Evolutionary conservation across 2,113 vertebrate species (phyloP).

Genomic region (Cyanocitta stelleri): DNA sequence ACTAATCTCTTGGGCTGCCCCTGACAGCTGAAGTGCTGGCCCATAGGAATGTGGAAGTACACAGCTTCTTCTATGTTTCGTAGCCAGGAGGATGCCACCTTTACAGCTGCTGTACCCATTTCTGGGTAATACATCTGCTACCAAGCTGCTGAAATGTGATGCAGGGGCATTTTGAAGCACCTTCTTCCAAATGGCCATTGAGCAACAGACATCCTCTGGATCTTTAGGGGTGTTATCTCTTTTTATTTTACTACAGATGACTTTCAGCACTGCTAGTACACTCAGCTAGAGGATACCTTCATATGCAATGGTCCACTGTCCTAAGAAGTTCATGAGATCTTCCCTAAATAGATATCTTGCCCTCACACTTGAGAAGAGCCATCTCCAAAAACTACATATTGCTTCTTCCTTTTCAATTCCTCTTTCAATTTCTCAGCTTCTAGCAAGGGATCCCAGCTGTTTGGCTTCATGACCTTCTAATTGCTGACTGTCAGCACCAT

Average conservation of each 20-base stretch:
- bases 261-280: not conserved
- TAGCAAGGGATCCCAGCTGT: not conserved
- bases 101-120: not conserved
- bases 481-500: not conserved
- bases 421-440: not conserved
- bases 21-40: not conserved
- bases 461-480: not conserved
- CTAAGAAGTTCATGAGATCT: not conserved
- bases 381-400: not conserved
- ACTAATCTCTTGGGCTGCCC: not conserved
- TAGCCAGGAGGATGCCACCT: not conserved
- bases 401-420: not conserved
- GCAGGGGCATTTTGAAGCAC: not conserved
- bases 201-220: not conserved
- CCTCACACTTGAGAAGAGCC: not conserved
- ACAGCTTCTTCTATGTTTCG: accelerated
- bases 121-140: not conserved
- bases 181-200: not conserved
- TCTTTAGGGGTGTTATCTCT: not conserved
- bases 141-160: not conserved
- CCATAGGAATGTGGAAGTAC: not conserved
- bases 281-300: not conserved
- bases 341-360: not conserved
- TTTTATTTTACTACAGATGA: not conserved
- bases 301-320: not conserved